Base-by-base conservation (phyloP, 2,888 invertebrate species). In the Uropetala carovei region DNA sequence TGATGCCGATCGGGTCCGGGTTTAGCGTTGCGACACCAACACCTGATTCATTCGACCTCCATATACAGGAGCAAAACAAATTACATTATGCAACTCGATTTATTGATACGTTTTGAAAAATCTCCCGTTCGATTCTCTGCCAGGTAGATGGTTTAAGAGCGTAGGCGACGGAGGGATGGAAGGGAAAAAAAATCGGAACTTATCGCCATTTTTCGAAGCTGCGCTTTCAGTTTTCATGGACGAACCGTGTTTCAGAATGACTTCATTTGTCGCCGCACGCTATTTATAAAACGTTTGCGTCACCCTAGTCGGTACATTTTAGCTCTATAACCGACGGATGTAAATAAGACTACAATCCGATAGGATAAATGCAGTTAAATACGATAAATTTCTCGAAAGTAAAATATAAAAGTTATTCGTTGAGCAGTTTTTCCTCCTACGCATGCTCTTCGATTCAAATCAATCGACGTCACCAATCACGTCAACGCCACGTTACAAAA, bases 21-120 rank as follows among this genome's bases (percentile, higher is more conserved):
- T 60, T 18, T 85, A 11, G 7, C 0, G 22, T 59, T 59, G 86
- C 86, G 86, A 14, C 60, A 59, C 16, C 59, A 27, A 11, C 58
- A 59, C 68, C 89, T 89, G 89, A 89, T 68, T 68, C 89, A 89
- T 68, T 64, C 89, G 89, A 89, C 89, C 89, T 89, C 89, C 68
- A 43, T 64, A 43, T 64, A 43, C 89, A 27, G 30, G 89, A 27
- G 89, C 89, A 68, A 64, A 89, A 89, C 64, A 86, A 30, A 64
- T 60, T 60, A 16, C 58, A 89, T 89, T 89, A 64, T 89, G 89
- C 30, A 89, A 89, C 43, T 14, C 27, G 27, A 27, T 75, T 75
- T 75, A 75, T 75, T 27, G 27, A 75, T 75, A 75, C 16, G 27
- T 75, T 27, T 27, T 27, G 27, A 75, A 75, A 22, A 75, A 75